Evolutionary conservation across 2,113 vertebrate species (phyloP).

Genomic region (Cryptomyrus ogoouensis): DNA sequence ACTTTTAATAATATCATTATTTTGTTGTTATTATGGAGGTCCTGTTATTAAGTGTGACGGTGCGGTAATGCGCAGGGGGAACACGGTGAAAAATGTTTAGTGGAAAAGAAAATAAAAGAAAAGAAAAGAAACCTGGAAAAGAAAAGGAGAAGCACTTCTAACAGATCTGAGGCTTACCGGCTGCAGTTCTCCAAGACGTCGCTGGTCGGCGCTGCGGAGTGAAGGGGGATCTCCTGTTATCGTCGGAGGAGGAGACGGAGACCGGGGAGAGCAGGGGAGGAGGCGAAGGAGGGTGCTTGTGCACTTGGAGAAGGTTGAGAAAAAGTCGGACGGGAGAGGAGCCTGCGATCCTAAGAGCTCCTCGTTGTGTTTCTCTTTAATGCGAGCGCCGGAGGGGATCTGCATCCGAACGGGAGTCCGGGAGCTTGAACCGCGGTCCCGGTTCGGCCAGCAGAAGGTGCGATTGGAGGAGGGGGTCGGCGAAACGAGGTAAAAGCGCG

Average conservation of each 20-base stretch:
- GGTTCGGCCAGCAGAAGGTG: background rate
- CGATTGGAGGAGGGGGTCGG: background rate
- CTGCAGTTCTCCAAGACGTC: conserved; percentile 37
- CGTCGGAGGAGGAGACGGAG: background rate
- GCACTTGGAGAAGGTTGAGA: background rate
- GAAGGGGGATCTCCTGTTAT: conserved; percentile 1
- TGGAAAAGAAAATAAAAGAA: background rate
- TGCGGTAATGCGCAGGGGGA: background rate
- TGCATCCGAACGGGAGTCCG: background rate
- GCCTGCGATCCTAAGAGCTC: background rate
- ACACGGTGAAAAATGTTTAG: background rate
- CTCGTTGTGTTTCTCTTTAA: background rate
- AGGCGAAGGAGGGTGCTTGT: conserved; percentile 1
- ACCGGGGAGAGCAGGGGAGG: background rate
- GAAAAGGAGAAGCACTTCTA: background rate
- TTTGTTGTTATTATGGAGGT: background rate
- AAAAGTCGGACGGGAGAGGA: conserved; percentile 18
- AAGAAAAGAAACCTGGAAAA: background rate
- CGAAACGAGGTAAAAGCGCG: background rate
- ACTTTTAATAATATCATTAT: background rate
- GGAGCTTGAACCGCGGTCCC: background rate
- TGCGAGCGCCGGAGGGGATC: background rate
- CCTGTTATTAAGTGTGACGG: background rate
- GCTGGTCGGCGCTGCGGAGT: conserved; percentile 66
- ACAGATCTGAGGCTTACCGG: background rate